phyloP scores from a whole-genome alignment of 1,140 invertebrate genomes.

The Pollicipes pollicipes region DNA sequence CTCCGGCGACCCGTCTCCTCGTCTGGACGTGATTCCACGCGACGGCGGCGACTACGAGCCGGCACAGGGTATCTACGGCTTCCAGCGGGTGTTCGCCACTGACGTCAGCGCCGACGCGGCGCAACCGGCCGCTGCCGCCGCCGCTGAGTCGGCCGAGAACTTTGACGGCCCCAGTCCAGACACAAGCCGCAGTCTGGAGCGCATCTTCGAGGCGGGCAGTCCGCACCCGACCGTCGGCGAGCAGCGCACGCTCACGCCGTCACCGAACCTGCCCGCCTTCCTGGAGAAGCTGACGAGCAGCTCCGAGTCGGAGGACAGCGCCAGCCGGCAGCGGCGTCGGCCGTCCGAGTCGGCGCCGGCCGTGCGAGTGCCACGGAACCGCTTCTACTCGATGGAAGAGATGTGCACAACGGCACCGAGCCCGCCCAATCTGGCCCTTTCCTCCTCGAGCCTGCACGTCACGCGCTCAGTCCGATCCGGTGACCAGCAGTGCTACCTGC shows the following conservation, averaged over 20 bases:
- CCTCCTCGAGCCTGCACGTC: neutral
- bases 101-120: too few species aligned
- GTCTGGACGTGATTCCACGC: too few species aligned
- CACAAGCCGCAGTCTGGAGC: neutral
- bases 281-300: constrained; percentile 1
- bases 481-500: neutral
- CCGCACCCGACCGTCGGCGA: neutral
- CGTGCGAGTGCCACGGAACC: neutral
- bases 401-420: neutral
- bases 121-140: too few species aligned
- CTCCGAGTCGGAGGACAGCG: neutral
- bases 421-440: neutral
- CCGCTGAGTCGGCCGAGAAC: neutral
- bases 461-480: too few species aligned
- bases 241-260: neutral
- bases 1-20: too few species aligned
- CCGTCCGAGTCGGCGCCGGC: neutral
- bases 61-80: too few species aligned
- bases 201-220: neutral
- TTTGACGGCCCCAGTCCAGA: neutral
- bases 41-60: too few species aligned
- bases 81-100: too few species aligned
- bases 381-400: neutral
- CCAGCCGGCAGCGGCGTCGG: neutral
- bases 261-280: neutral